These are phyloP conservation scores for Stenoptilia bipunctidactyla DNA, from an alignment of 2,888 invertebrate genomes.

Conservation along the genomic window DNA sequence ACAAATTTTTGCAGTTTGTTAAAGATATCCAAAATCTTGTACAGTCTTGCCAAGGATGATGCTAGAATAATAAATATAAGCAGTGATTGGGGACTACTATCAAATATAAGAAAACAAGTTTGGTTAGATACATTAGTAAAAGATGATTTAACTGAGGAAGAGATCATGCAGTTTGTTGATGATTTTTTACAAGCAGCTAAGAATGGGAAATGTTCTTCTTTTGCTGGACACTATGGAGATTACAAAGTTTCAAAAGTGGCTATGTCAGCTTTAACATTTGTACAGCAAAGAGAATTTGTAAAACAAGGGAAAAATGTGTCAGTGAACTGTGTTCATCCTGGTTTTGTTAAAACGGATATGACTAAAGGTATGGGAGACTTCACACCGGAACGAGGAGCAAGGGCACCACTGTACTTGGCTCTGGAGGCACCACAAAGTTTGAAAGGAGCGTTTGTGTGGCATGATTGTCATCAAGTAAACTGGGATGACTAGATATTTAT, in stretches of 20 bases:
- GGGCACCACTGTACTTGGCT: conserved; percentile 52
- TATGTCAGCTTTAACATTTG: conserved; percentile 58
- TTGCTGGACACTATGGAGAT: conserved; percentile 59
- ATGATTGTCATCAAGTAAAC: conserved; percentile 61
- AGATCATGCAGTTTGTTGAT: conserved; percentile 66
- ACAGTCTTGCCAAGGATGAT: conserved; percentile 77
- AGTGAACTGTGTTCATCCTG: conserved; percentile 62
- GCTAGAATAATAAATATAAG: conserved; percentile 84
- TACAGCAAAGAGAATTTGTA: conserved; percentile 52
- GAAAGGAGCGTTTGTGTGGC: conserved; percentile 62
- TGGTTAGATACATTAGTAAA: conserved; percentile 55
- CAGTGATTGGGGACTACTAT: conserved; percentile 68
- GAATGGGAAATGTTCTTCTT: conserved; percentile 51
- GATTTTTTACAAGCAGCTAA: conserved; percentile 69
- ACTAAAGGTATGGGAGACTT: conserved; percentile 64
- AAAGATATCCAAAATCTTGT: conserved; percentile 75
- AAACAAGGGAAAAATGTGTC: conserved; percentile 63
- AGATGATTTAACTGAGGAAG: conserved; percentile 59
- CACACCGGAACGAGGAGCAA: conserved; percentile 52
- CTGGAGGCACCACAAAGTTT: conserved; percentile 54
- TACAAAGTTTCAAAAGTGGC: conserved; percentile 66
- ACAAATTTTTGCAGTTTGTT: conserved; percentile 80
- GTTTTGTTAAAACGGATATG: conserved; percentile 64
- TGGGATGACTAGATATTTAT: conserved; percentile 52
- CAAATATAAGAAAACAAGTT: conserved; percentile 53